Conservation (phyloP, 2,113 vertebrate genomes). For the Erythrolamprus reginae region DNA sequence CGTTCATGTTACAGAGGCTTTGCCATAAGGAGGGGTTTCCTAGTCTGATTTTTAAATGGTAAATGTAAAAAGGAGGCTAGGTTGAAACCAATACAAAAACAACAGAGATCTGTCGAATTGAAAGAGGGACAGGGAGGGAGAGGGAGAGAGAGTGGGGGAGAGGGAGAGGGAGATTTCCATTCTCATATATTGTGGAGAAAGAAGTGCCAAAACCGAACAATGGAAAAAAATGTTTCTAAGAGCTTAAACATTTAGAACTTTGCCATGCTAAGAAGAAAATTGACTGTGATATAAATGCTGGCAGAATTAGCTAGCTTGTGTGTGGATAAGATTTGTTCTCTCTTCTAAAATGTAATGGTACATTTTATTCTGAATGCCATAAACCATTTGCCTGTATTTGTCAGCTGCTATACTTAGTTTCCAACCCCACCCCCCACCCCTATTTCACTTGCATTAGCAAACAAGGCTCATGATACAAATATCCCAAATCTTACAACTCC, state of each 20-base stretch:
- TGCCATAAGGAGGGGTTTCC: conserved; percentile 29
- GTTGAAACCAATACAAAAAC: conserved; percentile 6
- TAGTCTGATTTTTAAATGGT: conserved; percentile 41
- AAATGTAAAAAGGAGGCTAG: conserved; percentile 17
- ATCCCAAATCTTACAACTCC: not conserved
- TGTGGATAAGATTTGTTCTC: not conserved
- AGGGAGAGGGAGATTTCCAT: not conserved
- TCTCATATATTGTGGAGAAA: conserved; percentile 9
- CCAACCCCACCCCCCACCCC: not conserved
- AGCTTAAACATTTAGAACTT: not conserved
- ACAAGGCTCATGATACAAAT: conserved; percentile 1
- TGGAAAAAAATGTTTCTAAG: not conserved
- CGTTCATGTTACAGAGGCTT: conserved; percentile 39
- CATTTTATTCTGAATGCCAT: conserved; percentile 6
- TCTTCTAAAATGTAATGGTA: not conserved
- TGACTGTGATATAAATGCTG: not conserved
- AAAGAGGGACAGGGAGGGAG: too few species aligned
- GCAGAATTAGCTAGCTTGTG: not conserved
- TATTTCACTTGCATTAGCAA: conserved; percentile 1
- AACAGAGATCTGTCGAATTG: conserved; percentile 22
- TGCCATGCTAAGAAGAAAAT: not conserved
- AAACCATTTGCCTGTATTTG: conserved; percentile 1
- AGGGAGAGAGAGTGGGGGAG: accelerated
- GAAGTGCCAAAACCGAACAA: not conserved
- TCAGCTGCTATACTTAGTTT: conserved; percentile 19